Percentiles rank a stretch among this genome's conserved stretches.
phyloP scores from a whole-genome alignment of 1,140 invertebrate species.

The Centruroides sculpturatus region DNA sequence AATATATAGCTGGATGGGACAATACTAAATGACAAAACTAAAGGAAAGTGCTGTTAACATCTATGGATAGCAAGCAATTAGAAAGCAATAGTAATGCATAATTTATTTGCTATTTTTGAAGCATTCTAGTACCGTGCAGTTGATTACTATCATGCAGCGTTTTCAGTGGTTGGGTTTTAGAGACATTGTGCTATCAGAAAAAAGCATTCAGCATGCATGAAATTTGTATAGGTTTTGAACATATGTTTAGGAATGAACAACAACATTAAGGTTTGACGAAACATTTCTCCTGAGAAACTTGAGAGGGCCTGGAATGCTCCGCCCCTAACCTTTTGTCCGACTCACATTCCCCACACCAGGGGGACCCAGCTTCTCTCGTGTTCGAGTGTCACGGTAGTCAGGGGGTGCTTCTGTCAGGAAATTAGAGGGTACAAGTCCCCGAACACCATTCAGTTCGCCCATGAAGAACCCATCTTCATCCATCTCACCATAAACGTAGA shows the following conservation, averaged over 20 bases:
- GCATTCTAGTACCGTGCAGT: neutral
- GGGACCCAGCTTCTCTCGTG: conserved; percentile 1
- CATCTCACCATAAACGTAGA: conserved; percentile 92
- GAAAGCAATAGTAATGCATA: neutral
- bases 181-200: neutral
- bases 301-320: conserved; percentile 9
- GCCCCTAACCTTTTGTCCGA: conserved; percentile 13
- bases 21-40: neutral
- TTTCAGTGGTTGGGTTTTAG: neutral
- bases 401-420: conserved; percentile 71
- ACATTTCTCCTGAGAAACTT: no score
- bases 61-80: neutral
- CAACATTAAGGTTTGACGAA: neutral
- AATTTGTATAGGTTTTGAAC: neutral
- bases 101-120: neutral
- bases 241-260: neutral
- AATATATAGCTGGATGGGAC: neutral
- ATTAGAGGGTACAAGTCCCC: conserved; percentile 90
- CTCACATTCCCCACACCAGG: neutral
- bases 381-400: conserved; percentile 18
- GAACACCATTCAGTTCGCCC: conserved; percentile 67
- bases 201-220: neutral
- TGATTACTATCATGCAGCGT: neutral
- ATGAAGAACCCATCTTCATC: conserved; percentile 96
- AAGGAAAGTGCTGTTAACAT: neutral